These are phyloP conservation scores for Macrosiphum euphorbiae DNA, from an alignment of 2,888 invertebrate species.

Conservation along the genomic window DNA sequence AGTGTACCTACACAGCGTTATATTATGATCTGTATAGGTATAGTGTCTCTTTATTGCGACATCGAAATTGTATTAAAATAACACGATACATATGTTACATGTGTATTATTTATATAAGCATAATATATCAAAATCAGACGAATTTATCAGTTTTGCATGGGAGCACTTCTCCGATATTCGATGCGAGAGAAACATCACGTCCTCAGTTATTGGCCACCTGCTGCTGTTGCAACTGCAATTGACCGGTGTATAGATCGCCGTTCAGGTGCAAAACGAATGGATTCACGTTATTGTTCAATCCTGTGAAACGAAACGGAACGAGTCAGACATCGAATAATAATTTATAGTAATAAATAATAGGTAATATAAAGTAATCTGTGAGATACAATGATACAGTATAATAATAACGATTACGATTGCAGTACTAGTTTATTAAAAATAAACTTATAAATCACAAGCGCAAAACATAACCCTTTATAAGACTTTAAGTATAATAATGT, in stretches of 20 bases:
- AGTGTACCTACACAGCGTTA: neutral
- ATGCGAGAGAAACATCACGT: neutral
- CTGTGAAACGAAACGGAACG: constrained; percentile 6
- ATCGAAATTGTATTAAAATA: neutral
- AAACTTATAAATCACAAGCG: neutral
- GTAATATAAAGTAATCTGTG: neutral
- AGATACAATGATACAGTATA: neutral
- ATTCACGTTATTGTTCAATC: constrained; percentile 55
- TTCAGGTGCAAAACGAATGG: constrained; percentile 57
- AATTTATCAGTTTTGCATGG: neutral
- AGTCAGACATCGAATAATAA: neutral
- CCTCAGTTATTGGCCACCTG: neutral
- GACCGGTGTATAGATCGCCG: constrained; percentile 59
- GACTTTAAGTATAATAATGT: neutral
- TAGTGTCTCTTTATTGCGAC: neutral
- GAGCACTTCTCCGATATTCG: neutral
- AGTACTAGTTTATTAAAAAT: neutral
- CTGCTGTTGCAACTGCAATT: constrained; percentile 54
- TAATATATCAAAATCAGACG: neutral
- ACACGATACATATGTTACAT: neutral
- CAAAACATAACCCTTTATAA: neutral
- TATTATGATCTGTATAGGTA: neutral
- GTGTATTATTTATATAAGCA: neutral
- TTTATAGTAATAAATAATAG: neutral
- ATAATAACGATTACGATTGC: neutral